Evolutionary conservation across 1,140 invertebrate genomes (phyloP), one percentile per base, ranked within the genome.

Genomic region (Tetragnatha versicolor): DNA sequence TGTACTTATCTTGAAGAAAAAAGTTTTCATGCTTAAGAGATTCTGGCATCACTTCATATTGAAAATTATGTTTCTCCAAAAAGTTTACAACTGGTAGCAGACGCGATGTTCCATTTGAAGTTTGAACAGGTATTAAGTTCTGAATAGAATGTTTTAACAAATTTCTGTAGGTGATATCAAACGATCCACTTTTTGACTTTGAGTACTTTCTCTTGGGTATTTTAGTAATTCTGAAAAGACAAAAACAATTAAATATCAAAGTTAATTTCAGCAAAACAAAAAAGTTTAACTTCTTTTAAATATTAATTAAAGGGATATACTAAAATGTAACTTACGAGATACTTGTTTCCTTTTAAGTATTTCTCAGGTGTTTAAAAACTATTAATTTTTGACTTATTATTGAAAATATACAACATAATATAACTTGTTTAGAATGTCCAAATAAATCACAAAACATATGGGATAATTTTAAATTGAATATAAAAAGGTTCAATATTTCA

Each of bases 1-100:
- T 73, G 20, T 33, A 42, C 20, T 73, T 73, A 45, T 73, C 69
- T 45, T 73, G 69, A 29, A 73, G 20, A 53, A 53, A 70, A 20
- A 73, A 42, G 29, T 9, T 20, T 29, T 42, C 17, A 29, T 42
- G n/a, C 10, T 60, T 73, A 6, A 33, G 20, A 20, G 17, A 12
- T 20, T 53, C 66, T 1, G 45, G 66, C 33, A 53, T 69, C 4
- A 69, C 49, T 35, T 69, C 66, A 53, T 69, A 69, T 27, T 69
- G 51, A 53, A 69, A 69, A 47, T 53, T 53, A 3, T 22, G 17
- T 6, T 53, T 69, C 25, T 69, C 49, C 17, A 69, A 35, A 53
- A 69, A n/a, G 37, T 53, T 37, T 53, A 69, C 9, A 37, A 37
- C n/a, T 22, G 66, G 66, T 47, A 66, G 31, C 31, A 69, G 14